Conservation (phyloP, 2,113 vertebrate genomes). For the Embiotoca jacksoni region DNA sequence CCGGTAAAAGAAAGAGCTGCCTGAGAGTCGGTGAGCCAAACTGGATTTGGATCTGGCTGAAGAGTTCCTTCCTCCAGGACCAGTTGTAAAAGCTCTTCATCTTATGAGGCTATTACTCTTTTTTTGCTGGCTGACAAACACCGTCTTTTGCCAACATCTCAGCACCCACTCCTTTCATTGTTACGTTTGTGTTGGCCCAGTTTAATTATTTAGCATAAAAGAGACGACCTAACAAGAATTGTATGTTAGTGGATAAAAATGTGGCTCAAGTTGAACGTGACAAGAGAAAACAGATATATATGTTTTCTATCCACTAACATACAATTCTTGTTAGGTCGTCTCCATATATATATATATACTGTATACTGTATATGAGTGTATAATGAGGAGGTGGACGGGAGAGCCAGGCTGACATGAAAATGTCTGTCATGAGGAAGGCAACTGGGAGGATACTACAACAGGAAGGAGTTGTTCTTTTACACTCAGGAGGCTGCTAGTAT, state of each 20-base stretch:
- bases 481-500: background rate
- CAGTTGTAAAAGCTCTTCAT: background rate
- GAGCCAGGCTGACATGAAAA: slow-evolving; percentile 40
- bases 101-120: background rate
- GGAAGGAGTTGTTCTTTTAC: slow-evolving; percentile 22
- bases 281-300: background rate
- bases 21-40: background rate
- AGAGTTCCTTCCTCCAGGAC: background rate
- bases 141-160: background rate
- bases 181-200: slow-evolving; percentile 8
- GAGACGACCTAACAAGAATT: background rate
- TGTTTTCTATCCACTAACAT: too few species aligned
- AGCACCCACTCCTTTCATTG: slow-evolving; percentile 2
- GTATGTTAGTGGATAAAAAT: background rate
- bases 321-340: too few species aligned
- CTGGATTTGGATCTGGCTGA: background rate
- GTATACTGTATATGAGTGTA: background rate
- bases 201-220: slow-evolving; percentile 13
- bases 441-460: slow-evolving; percentile 10
- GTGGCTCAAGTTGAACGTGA: too few species aligned
- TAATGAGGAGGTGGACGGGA: slow-evolving; percentile 18
- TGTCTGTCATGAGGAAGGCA: slow-evolving; percentile 15
- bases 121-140: slow-evolving; percentile 13
- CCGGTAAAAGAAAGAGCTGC: background rate
- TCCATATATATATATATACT: background rate